Conservation (phyloP, 2,113 vertebrate genomes). For the Oncorhynchus gorbuscha region DNA sequence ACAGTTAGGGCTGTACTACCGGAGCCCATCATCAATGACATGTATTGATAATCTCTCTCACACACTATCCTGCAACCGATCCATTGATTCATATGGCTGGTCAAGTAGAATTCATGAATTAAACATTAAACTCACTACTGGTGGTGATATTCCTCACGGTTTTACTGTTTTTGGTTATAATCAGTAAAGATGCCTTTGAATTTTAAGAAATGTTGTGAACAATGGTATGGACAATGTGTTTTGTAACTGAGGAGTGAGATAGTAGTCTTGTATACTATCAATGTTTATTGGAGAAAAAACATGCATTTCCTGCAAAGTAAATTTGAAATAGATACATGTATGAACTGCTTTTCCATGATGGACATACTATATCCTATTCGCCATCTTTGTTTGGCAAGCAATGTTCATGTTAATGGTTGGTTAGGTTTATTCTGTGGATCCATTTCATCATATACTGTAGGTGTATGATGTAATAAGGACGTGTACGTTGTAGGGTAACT, state of each 20-base stretch:
- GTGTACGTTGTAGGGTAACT: slow-evolving; percentile 75
- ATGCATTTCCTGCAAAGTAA: slow-evolving; percentile 65
- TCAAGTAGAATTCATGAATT: slow-evolving; percentile 39
- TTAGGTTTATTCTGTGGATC: slow-evolving; percentile 75
- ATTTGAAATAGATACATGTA: slow-evolving; percentile 75
- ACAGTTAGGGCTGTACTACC: background rate
- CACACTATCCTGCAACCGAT: slow-evolving; percentile 10
- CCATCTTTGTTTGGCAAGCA: slow-evolving; percentile 74
- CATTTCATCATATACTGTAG: slow-evolving; percentile 71
- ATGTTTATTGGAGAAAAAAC: slow-evolving; percentile 69
- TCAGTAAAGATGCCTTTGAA: slow-evolving; percentile 78
- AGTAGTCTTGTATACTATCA: slow-evolving; percentile 80
- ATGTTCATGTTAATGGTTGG: slow-evolving; percentile 76
- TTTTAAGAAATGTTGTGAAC: slow-evolving; percentile 79
- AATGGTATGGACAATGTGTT: slow-evolving; percentile 80
- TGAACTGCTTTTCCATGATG: slow-evolving; percentile 72
- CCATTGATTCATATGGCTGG: slow-evolving; percentile 20
- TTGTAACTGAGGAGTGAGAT: slow-evolving; percentile 76
- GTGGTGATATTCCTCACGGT: slow-evolving; percentile 52
- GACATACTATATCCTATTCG: slow-evolving; percentile 75
- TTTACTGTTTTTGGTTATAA: slow-evolving; percentile 69
- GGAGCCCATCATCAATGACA: background rate
- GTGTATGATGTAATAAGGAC: slow-evolving; percentile 75
- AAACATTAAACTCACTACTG: slow-evolving; percentile 33
- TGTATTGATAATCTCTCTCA: background rate